Percentiles rank a stretch among this genome's conserved stretches.
These are phyloP conservation scores for Beaufortia kweichowensis DNA, from an alignment of 2,113 vertebrate species.

Conservation along the genomic window DNA sequence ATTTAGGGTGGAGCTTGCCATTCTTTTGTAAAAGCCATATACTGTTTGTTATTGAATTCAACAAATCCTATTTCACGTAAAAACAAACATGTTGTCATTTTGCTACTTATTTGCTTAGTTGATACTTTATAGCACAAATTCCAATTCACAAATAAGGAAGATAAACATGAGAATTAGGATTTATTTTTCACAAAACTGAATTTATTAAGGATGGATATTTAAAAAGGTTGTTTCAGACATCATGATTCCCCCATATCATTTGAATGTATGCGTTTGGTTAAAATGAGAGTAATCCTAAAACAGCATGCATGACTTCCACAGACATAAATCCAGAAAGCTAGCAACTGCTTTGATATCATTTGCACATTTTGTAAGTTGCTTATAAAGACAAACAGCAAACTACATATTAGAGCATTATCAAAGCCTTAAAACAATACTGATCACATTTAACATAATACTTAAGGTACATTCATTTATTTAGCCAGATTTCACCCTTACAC, in stretches of 20 bases:
- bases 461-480: not conserved
- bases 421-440: not conserved
- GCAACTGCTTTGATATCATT: conserved; percentile 5
- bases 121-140: no score
- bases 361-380: not conserved
- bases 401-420: not conserved
- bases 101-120: not conserved
- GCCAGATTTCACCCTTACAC: not conserved
- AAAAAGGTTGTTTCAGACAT: conserved; percentile 26
- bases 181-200: conserved; percentile 45
- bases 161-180: not conserved
- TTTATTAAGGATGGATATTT: conserved; percentile 46
- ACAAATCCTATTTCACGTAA: not conserved
- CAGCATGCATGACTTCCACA: conserved; percentile 38
- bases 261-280: conserved; percentile 6
- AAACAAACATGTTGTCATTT: not conserved
- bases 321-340: not conserved
- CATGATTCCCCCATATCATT: not conserved
- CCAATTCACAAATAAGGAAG: not conserved
- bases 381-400: not conserved
- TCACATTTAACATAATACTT: not conserved
- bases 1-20: not conserved
- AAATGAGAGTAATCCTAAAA: conserved; percentile 4
- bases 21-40: not conserved
- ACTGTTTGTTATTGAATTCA: not conserved